A percentile compares a stretch with the other conserved stretches of the same genome.
Conservation (phyloP, 2,888 invertebrate species). For the Gerosis bhagava region DNA sequence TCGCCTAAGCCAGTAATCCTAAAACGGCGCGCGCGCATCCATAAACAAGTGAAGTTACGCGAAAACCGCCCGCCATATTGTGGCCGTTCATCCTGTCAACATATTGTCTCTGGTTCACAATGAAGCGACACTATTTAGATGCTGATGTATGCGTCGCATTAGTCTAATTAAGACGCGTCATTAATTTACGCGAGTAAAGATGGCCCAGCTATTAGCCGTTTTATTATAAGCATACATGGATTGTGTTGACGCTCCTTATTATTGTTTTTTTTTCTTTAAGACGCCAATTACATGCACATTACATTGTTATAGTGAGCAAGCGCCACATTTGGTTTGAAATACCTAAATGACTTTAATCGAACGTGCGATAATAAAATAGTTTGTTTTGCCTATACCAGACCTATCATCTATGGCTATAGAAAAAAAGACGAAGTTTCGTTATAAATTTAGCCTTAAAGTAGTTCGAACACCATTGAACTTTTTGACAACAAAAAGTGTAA, state of each 20-base stretch:
- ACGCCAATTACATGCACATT: slow-evolving; percentile 9
- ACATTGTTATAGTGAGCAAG: slow-evolving; percentile 12
- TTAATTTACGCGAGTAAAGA: slow-evolving; percentile 51
- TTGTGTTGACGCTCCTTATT: slow-evolving; percentile 13
- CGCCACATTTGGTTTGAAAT: slow-evolving; percentile 14
- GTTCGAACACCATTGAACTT: slow-evolving; percentile 10
- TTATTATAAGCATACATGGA: slow-evolving; percentile 16
- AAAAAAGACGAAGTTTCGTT: slow-evolving; percentile 10
- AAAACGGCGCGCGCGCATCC: slow-evolving; percentile 69
- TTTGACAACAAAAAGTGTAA: slow-evolving; percentile 16
- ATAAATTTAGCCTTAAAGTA: slow-evolving; percentile 8
- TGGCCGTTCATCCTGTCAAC: slow-evolving; percentile 78
- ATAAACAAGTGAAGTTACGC: slow-evolving; percentile 75
- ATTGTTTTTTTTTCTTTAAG: slow-evolving; percentile 7
- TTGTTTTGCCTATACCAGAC: no score
- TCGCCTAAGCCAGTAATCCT: slow-evolving; percentile 75
- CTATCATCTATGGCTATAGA: no score
- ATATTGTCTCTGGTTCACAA: slow-evolving; percentile 75
- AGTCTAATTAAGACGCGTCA: slow-evolving; percentile 74
- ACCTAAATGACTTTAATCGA: slow-evolving; percentile 6
- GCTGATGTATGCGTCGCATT: slow-evolving; percentile 70
- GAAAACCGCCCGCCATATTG: slow-evolving; percentile 71
- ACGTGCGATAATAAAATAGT: slow-evolving; percentile 12
- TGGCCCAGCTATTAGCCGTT: slow-evolving; percentile 20
- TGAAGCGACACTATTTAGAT: slow-evolving; percentile 72